Conservation (phyloP, 2,888 invertebrate species). For the Melanostoma scalare region DNA sequence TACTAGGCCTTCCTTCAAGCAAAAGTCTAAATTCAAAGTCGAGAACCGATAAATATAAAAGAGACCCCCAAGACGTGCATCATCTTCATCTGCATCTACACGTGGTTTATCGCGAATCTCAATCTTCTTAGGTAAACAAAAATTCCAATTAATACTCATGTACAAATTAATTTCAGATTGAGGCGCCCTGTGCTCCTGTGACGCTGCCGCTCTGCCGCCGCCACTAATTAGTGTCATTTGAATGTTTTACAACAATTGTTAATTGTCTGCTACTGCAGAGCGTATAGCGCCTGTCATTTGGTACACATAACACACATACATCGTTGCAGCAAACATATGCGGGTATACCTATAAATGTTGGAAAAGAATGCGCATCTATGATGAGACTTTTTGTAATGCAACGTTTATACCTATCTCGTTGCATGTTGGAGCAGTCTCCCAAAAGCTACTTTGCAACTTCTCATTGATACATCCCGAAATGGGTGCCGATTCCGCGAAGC, state of each 20-base stretch:
- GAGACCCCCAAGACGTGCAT: slow-evolving; percentile 51
- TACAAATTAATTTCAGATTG: slow-evolving; percentile 71
- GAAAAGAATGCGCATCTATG: background rate
- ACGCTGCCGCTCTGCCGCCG: slow-evolving; percentile 65
- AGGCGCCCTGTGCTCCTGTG: slow-evolving; percentile 48
- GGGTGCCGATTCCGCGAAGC: slow-evolving; percentile 71
- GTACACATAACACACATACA: slow-evolving; percentile 2
- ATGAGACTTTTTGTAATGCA: slow-evolving; percentile 16
- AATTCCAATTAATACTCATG: slow-evolving; percentile 72
- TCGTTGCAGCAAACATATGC: slow-evolving; percentile 1
- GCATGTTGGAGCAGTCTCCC: slow-evolving; percentile 15
- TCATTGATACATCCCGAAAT: slow-evolving; percentile 61
- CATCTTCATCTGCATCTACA: slow-evolving; percentile 54
- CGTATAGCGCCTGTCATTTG: slow-evolving; percentile 30
- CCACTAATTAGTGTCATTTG: slow-evolving; percentile 77
- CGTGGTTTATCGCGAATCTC: slow-evolving; percentile 26
- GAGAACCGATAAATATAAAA: slow-evolving; percentile 42
- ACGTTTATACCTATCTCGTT: slow-evolving; percentile 65
- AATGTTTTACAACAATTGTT: slow-evolving; percentile 76
- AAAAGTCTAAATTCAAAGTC: slow-evolving; percentile 13
- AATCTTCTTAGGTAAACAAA: slow-evolving; percentile 44
- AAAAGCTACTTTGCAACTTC: slow-evolving; percentile 47
- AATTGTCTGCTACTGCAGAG: slow-evolving; percentile 71
- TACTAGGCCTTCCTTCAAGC: too few species aligned
- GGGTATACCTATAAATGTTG: background rate